Percentiles rank a stretch among this genome's conserved stretches.
These are phyloP conservation scores for Gallinago stenura DNA, from an alignment of 2,797 vertebrate genomes.

Conservation along the genomic window DNA sequence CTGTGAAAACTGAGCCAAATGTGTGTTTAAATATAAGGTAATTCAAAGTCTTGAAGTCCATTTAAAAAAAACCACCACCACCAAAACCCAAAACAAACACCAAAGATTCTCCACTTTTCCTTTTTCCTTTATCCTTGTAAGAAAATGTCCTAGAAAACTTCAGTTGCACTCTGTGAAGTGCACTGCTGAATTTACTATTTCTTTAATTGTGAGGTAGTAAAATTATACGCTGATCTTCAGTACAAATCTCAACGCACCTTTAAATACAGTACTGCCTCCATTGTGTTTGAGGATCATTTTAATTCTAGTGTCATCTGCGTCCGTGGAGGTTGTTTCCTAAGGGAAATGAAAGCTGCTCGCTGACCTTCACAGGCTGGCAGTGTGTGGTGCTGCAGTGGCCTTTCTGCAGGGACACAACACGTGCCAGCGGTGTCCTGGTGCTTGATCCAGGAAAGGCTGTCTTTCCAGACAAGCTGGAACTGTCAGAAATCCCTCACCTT, in stretches of 20 bases:
- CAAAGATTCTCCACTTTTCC: too few relatives aligned
- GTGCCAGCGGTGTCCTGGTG: fast-evolving
- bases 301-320: neutral
- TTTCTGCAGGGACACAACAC: fast-evolving
- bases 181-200: neutral
- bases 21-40: neutral
- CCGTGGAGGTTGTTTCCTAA: neutral
- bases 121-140: neutral
- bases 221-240: fast-evolving
- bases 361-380: neutral
- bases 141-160: neutral
- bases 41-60: neutral
- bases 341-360: neutral
- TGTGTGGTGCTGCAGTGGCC: fast-evolving
- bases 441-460: neutral
- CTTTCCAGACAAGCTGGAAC: fast-evolving
- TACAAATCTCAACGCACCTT: neutral
- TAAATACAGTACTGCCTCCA: neutral
- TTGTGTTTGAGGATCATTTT: neutral
- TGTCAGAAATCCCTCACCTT: neutral
- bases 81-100: too few relatives aligned
- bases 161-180: neutral
- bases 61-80: neutral
- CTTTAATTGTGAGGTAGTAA: neutral
- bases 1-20: neutral